Conservation (phyloP, 2,888 invertebrate species). For the Dyspetes luteomarginatus region DNA sequence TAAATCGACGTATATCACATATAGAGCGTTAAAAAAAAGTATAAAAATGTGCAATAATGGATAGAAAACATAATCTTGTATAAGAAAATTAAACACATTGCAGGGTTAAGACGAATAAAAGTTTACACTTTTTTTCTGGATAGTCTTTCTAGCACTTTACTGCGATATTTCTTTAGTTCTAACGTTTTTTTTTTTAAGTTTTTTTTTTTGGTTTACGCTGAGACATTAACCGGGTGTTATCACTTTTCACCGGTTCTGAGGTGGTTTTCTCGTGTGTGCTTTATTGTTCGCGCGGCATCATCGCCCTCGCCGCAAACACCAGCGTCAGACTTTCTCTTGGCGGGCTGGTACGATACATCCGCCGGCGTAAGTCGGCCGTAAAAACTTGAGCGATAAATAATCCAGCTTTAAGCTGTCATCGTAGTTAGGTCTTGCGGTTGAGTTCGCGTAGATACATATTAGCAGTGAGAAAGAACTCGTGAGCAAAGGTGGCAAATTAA, state of each 20-base stretch:
- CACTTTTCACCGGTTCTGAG: slow-evolving; percentile 30
- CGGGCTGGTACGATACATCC: slow-evolving; percentile 45
- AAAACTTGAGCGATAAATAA: slow-evolving; percentile 76
- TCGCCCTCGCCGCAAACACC: slow-evolving; percentile 54
- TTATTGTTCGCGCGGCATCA: slow-evolving; percentile 66
- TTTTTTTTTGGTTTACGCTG: not conserved
- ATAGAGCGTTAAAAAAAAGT: no score
- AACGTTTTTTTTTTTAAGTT: not conserved
- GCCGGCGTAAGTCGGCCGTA: slow-evolving; percentile 69
- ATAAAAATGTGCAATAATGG: no score
- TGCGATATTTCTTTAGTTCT: not conserved
- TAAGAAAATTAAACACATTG: no score
- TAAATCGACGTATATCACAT: no score
- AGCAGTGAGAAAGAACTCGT: no score
- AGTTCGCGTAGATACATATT: slow-evolving; percentile 20
- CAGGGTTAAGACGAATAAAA: not conserved
- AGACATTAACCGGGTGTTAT: slow-evolving; percentile 23
- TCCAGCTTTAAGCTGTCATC: slow-evolving; percentile 66
- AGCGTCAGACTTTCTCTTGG: slow-evolving; percentile 23
- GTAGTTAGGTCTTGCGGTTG: slow-evolving; percentile 39
- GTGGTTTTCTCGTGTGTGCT: slow-evolving; percentile 46
- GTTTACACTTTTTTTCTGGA: not conserved
- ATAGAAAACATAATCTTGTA: no score
- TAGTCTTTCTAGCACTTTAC: not conserved
- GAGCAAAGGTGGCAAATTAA: no score